A percentile compares a stretch with the other conserved stretches of the same genome.
Conservation (phyloP, 2,797 vertebrate genomes). For the Platyrinchus mystaceus region DNA sequence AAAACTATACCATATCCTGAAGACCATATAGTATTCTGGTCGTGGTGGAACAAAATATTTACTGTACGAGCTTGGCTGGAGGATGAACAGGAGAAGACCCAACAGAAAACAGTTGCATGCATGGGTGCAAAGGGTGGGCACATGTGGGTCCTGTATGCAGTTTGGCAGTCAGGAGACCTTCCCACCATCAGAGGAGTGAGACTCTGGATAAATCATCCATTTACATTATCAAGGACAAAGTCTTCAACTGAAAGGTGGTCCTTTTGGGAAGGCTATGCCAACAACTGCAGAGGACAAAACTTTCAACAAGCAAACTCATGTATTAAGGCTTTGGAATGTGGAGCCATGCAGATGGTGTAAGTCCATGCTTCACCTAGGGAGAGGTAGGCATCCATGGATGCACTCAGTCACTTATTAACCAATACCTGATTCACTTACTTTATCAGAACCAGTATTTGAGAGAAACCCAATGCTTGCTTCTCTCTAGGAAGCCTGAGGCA, state of each 20-base stretch:
- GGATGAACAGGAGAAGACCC: neutral
- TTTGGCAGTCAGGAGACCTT: neutral
- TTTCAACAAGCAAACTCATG: neutral
- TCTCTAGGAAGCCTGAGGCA: neutral
- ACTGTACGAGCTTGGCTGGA: neutral
- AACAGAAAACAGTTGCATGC: neutral
- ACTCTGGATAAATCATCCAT: neutral
- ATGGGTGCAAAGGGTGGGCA: neutral
- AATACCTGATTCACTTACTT: neutral
- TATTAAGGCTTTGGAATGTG: neutral
- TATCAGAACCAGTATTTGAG: neutral
- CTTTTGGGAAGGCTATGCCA: neutral
- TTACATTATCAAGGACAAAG: neutral
- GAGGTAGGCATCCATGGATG: neutral
- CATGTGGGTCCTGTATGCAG: fast-evolving
- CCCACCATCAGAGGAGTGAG: neutral
- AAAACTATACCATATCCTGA: neutral
- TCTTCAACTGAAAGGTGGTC: neutral
- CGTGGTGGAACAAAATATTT: too few species aligned
- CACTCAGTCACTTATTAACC: neutral
- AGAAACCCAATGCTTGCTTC: neutral
- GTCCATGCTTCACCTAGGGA: neutral
- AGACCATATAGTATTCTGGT: neutral
- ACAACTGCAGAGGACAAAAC: neutral
- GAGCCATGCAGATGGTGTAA: neutral